These are phyloP conservation scores for Lacerta viridis DNA, from an alignment of 2,797 vertebrate genomes.

Conservation along the genomic window DNA sequence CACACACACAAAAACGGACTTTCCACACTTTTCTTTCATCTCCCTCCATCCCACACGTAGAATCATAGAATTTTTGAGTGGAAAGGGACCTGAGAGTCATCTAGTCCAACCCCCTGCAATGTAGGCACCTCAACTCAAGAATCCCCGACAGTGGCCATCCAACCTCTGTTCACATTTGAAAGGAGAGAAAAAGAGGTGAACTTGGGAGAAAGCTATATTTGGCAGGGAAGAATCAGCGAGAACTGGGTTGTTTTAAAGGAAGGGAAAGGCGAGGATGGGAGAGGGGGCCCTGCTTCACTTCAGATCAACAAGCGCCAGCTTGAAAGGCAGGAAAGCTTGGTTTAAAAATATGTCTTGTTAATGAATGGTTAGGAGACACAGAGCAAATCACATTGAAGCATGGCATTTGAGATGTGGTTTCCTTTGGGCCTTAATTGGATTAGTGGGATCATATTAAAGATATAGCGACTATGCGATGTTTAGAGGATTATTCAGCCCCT, in stretches of 20 bases:
- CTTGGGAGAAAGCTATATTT: not conserved
- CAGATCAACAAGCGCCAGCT: not conserved
- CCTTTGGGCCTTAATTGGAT: conserved; percentile 77
- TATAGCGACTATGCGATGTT: conserved; percentile 69
- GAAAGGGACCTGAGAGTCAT: too few relatives aligned
- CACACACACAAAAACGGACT: not conserved
- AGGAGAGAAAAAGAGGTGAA: not conserved
- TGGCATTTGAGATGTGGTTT: conserved; percentile 67
- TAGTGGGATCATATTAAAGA: conserved; percentile 72
- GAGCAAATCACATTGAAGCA: conserved; percentile 31
- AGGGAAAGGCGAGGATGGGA: rapidly evolving
- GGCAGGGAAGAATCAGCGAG: too few relatives aligned
- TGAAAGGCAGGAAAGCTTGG: not conserved
- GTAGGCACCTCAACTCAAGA: too few relatives aligned
- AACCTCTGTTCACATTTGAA: not conserved
- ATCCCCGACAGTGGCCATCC: not conserved
- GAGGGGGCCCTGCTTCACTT: rapidly evolving
- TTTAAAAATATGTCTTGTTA: conserved; percentile 43
- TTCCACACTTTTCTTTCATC: not conserved
- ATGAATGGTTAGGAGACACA: not conserved
- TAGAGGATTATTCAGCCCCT: conserved; percentile 69
- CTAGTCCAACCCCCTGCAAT: too few relatives aligned
- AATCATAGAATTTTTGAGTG: too few relatives aligned
- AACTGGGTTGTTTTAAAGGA: rapidly evolving
- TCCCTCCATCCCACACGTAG: too few relatives aligned